Base-by-base conservation (phyloP, 2,797 vertebrate genomes). In the Pempheris klunzingeri region DNA sequence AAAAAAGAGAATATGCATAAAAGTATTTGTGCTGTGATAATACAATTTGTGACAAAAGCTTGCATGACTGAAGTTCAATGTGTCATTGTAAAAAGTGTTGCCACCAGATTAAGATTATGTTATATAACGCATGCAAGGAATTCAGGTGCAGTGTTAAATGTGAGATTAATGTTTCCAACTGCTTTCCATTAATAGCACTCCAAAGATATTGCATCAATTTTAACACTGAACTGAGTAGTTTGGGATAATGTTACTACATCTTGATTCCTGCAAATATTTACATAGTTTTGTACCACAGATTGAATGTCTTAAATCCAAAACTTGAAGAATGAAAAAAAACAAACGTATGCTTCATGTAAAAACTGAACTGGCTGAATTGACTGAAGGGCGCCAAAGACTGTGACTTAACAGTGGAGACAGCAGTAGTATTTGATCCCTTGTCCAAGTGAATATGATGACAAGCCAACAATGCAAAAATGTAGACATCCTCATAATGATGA, bases 381-480 rank as follows among this genome's bases (percentile, higher is more conserved):
- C 6, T 32, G 5, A 50, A 28, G 11, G n/a, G 34, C 47, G 28
- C 38, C 30, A 46, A 32, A 32, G 15, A 18, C 28, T 38, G 22
- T 18, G 62, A 53, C 10, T 44, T 32, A 52, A 47, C 34, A 49
- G 15, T 36, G 38, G n/a, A 77, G 20, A 65, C 32, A 78, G 38
- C 28, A 18, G 28, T 57, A 59, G 44, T 38, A 61, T 39, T 66
- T 52, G 15, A 54, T 66, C 39, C 20, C 32, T 53, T 69, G 32
- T 69, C 66, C 68, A 55, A 67, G 61, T 68, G 61, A 79, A 66
- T 74, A 57, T 73, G 20, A 46, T 41, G 52, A 66, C 57, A 11
- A 62, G 57, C 24, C 49, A 66, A 55, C 66, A 63, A 85, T 41
- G 39, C 57, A 71, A 78, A 80, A 64, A 68, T 58, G 15, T 24